Base-by-base conservation (phyloP, 2,888 invertebrate species). In the Rhynchonema sp. region DNA sequence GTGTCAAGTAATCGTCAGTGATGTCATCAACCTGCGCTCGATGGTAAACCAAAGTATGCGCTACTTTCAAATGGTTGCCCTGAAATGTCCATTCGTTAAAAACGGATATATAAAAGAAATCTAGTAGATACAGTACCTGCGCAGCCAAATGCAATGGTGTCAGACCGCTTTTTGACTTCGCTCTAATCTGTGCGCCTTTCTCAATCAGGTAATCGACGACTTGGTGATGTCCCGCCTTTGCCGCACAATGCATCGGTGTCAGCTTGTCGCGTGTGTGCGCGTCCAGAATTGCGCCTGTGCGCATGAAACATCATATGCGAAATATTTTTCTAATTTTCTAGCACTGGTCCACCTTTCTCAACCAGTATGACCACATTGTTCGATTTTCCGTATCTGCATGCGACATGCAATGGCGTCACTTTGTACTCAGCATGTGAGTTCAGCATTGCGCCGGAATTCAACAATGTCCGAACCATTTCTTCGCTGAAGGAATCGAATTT, bases 91-190 rank as follows among this genome's bases (percentile, higher is more conserved):
- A n/a, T n/a, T n/a, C n/a, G n/a, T n/a, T n/a, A n/a, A n/a, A n/a
- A n/a, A n/a, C n/a, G n/a, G n/a, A n/a, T n/a, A n/a, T n/a, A n/a
- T n/a, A n/a, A n/a, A n/a, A n/a, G n/a, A n/a, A n/a, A n/a, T n/a
- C n/a, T n/a, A n/a, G n/a, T n/a, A n/a, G n/a, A 6, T 17, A 52
- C 22, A 52, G 3, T 52, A 52, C 52, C 52, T 52, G 94, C 1
- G 92, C 90, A 3, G 96, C 88, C 96, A 98, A 96, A 77, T 98
- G 98, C 46, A 98, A 79, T 0, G 96, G 94, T 1, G 94, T 90
- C 62, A 98, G 79, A 3, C 96, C 80, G 71, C 80, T 80, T 76
- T 70, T 98, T 60, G 96, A 96, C 78, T 96, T 96, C 60, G 92
- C 88, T 67, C 88, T 88, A 66, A 96, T 92, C 1, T 94, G 92